Base-by-base conservation (phyloP, 2,797 vertebrate species). In the Hoplostethus atlanticus region DNA sequence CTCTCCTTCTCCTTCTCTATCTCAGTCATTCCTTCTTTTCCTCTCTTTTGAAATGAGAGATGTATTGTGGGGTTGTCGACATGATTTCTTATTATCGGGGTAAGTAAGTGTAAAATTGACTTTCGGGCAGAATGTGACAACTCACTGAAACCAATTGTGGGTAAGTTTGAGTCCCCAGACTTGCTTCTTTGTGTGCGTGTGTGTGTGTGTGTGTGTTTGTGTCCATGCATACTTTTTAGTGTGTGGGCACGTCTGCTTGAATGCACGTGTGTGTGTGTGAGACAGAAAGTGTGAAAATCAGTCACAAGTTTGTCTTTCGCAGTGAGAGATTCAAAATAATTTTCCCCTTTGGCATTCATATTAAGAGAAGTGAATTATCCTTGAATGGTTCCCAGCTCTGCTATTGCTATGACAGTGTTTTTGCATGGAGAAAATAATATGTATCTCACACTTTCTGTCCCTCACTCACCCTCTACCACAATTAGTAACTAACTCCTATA, bases 61-160 rank as follows among this genome's bases (percentile, higher is more conserved):
- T 76, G 80, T 77, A 88, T 84, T 84, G 79, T 87, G 64, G 9
- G 60, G 28, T 81, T 87, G 88, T 89, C 89, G 86, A 86, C 88
- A 90, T 86, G 86, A 85, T 80, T 91, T 85, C 84, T 84, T 85
- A 91, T 89, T 90, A 91, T 76, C 60, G 76, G 55, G 63, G 77
- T 89, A 90, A 91, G 86, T 87, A 87, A 89, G 89, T 89, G 88
- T 89, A 91, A 91, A 91, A 92, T 91, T 89, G 90, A 90, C 88
- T 91, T 88, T 83, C 13, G 58, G 73, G 71, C 77, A 73, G 67
- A 86, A 87, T 86, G 84, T 80, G 84, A 80, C 79, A 83, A 79
- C 76, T 89, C 79, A 73, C 53, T 85, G 86, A 87, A 85, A 88
- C 80, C 83, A 69, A 78, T 73, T 78, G 79, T 64, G 62, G 79